These are phyloP conservation scores for Criorhina ranunculi DNA, from an alignment of 2,888 invertebrate species.

Conservation along the genomic window DNA sequence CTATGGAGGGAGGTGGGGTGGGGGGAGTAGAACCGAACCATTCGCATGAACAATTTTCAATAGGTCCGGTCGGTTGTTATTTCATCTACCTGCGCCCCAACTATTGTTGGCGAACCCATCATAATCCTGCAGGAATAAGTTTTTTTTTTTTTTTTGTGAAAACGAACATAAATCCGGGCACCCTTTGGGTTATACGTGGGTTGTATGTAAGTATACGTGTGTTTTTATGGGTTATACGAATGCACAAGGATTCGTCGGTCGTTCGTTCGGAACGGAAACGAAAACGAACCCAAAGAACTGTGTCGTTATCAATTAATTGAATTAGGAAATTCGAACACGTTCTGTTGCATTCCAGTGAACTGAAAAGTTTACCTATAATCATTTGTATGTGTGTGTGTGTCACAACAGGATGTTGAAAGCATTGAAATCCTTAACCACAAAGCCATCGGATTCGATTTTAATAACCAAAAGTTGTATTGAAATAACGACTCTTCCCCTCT, in stretches of 20 bases:
- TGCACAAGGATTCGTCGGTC: background rate
- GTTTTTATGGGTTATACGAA: constrained; percentile 7
- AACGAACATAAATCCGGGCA: constrained; percentile 55
- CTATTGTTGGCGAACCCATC: constrained; percentile 20
- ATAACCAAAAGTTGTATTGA: constrained; percentile 27
- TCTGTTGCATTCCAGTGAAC: constrained; percentile 68
- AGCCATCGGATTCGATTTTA: constrained; percentile 48
- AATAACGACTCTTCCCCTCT: constrained; percentile 20
- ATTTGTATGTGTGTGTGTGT: constrained; percentile 7
- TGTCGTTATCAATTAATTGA: constrained; percentile 72
- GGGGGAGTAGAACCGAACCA: constrained; percentile 4
- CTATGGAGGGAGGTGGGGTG: background rate
- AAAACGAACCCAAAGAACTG: constrained; percentile 27
- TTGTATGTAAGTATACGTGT: constrained; percentile 2
- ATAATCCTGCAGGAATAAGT: constrained; percentile 66
- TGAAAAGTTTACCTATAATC: constrained; percentile 43
- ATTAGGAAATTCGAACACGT: constrained; percentile 67
- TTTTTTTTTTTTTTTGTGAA: too few species aligned
- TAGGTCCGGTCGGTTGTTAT: constrained; percentile 20
- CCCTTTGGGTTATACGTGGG: constrained; percentile 9
- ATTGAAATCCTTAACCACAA: constrained; percentile 24
- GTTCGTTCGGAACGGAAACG: constrained; percentile 1
- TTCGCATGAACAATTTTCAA: constrained; percentile 60
- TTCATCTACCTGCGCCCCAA: background rate
- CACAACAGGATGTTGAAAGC: background rate